These are phyloP conservation scores for Catocala nupta DNA, from an alignment of 2,888 invertebrate genomes.

Conservation along the genomic window DNA sequence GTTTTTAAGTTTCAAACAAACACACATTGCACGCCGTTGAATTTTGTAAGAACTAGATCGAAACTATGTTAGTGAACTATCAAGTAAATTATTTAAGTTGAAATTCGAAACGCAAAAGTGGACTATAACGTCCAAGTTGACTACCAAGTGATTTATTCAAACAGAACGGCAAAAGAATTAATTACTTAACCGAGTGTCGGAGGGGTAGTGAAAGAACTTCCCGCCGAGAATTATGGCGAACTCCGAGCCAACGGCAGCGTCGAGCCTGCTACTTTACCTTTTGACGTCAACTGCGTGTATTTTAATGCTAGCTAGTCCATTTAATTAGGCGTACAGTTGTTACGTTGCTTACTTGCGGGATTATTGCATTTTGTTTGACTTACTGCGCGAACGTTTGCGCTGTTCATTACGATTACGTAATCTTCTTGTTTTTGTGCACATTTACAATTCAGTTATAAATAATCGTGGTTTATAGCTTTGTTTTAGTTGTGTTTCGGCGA, in stretches of 20 bases:
- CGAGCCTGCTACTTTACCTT: slow-evolving; percentile 45
- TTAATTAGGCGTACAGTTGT: slow-evolving; percentile 45
- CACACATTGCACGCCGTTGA: slow-evolving; percentile 5
- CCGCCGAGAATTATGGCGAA: slow-evolving; percentile 52
- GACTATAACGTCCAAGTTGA: slow-evolving; percentile 58
- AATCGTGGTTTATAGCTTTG: slow-evolving; percentile 7
- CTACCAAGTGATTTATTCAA: slow-evolving; percentile 70
- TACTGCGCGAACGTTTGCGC: slow-evolving; percentile 15
- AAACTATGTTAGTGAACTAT: slow-evolving; percentile 14
- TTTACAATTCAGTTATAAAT: slow-evolving; percentile 2
- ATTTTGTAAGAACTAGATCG: slow-evolving; percentile 12
- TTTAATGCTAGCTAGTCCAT: slow-evolving; percentile 44
- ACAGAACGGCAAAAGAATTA: slow-evolving; percentile 73
- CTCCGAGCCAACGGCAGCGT: slow-evolving; percentile 24
- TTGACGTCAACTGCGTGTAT: slow-evolving; percentile 45
- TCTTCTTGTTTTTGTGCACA: neutral
- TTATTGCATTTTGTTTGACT: slow-evolving; percentile 41
- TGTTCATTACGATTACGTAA: slow-evolving; percentile 25
- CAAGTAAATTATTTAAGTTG: slow-evolving; percentile 28
- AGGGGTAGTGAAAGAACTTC: slow-evolving; percentile 60
- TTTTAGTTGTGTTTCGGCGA: slow-evolving; percentile 5
- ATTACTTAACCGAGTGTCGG: slow-evolving; percentile 71
- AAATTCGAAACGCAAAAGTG: slow-evolving; percentile 43
- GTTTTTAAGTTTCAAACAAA: slow-evolving; percentile 12
- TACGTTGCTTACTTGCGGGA: slow-evolving; percentile 23